Evolutionary conservation across 2,113 vertebrate species (phyloP), one percentile per base, ranked within the genome.

Genomic region (Empidonax traillii): DNA sequence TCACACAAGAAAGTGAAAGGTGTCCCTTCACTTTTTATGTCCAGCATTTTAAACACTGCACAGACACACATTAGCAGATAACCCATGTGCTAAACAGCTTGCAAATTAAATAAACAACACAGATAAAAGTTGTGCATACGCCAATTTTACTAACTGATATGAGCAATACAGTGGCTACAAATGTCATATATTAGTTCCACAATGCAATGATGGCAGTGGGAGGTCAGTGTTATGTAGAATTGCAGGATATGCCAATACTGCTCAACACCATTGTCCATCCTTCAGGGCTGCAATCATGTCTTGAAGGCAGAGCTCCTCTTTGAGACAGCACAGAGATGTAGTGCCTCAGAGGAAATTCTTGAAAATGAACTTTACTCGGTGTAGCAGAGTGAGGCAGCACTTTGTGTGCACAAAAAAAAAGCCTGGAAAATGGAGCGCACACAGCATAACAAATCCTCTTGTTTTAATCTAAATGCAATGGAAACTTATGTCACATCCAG

Each of bases 131-230:
- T 68, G 8, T 7, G 5, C 4, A 20, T 21, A 11, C 49, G 55
- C 16, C 31, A 7, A 1, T 28, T 66, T 80, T 63, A 55, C 15
- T 9, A 22, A 39, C 51, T 37, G 49, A 19, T 5, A 14, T 4
- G 25, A 76, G 24, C 2, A 4, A 30, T 10, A 33, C 0, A 4
- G 13, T 30, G 51, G 22, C 46, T 58, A 31, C 16, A 62, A 74
- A 59, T 4, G 37, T 30, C n/a, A 0, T 8, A 0, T 5, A 7
- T 30, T 55, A 28, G 43, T 58, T 55, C 22, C 43, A 43, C 20
- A 22, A 0, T 5, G 33, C 11, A 43, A 2, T 2, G 33, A 11
- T 27, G 63, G 13, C 31, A 41, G 31, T 1, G 2, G 18, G 71
- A 88, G 28, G n/a, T 8, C n/a, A 3, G 46, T 28, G 37, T 27